Conservation (phyloP, 1,140 invertebrate species). For the Drosophila asahinai region DNA sequence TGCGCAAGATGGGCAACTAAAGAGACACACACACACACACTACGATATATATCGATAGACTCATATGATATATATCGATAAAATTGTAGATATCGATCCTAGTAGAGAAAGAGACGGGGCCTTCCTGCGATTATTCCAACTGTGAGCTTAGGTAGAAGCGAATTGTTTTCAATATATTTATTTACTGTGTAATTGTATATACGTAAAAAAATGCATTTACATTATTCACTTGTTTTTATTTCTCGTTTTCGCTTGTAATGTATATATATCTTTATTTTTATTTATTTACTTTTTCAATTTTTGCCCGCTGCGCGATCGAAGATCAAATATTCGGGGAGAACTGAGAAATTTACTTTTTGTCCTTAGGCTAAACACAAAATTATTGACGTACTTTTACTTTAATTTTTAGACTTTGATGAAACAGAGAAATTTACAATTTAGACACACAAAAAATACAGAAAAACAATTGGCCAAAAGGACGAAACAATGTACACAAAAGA, state of each 20-base stretch:
- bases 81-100: conserved; percentile 1
- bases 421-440: no score
- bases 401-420: no score
- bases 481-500: conserved; percentile 16
- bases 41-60: background rate
- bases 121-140: conserved; percentile 10
- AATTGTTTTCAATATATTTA: conserved; percentile 67
- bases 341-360: conserved; percentile 27
- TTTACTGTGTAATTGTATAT: conserved; percentile 69
- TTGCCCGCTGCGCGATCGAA: conserved; percentile 26
- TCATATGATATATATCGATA: background rate
- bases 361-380: conserved; percentile 47
- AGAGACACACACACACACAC: background rate
- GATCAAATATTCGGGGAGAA: conserved; percentile 14
- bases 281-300: conserved; percentile 17
- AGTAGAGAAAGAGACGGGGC: background rate
- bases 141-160: conserved; percentile 27
- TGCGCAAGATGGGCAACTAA: conserved; percentile 9
- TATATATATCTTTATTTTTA: conserved; percentile 10
- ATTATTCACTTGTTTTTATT: conserved; percentile 47
- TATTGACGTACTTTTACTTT: conserved; percentile 9
- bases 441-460: background rate
- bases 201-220: conserved; percentile 65
- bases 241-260: conserved; percentile 13
- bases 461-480: conserved; percentile 1